A percentile compares a stretch with the other conserved stretches of the same genome.
phyloP scores from a whole-genome alignment of 2,888 invertebrate genomes.

The Lepeophtheirus nordmannii region DNA sequence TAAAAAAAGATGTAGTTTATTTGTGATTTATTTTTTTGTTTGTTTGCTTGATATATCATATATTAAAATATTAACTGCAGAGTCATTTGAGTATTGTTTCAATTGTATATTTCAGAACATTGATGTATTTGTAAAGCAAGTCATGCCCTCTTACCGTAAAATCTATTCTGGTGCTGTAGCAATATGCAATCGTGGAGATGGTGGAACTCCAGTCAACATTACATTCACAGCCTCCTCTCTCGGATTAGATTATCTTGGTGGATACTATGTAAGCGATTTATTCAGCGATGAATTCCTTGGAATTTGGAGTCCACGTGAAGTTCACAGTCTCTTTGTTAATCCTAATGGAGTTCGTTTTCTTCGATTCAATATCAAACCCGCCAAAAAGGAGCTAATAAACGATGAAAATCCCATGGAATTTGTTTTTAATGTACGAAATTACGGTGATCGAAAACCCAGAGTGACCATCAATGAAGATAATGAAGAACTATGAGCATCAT shows the following conservation, averaged over 20 bases:
- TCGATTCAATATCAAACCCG: background rate
- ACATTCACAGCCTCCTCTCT: slow-evolving; percentile 69
- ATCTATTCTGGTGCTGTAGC: slow-evolving; percentile 71
- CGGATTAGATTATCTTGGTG: slow-evolving; percentile 59
- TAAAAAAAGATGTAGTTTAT: no score
- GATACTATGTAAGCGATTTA: slow-evolving; percentile 40
- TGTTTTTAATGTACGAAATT: background rate
- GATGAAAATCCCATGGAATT: background rate
- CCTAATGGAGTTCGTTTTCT: background rate
- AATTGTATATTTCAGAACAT: background rate
- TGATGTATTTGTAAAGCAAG: background rate
- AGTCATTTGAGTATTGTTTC: no score
- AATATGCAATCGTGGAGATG: slow-evolving; percentile 69
- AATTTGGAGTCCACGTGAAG: background rate
- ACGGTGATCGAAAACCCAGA: background rate
- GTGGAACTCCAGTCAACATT: slow-evolving; percentile 75
- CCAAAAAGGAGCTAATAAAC: background rate
- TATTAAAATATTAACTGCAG: no score
- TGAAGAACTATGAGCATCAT: no score
- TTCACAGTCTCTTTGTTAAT: background rate
- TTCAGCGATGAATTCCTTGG: slow-evolving; percentile 6
- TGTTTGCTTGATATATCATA: no score
- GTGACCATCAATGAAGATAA: background rate
- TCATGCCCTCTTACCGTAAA: slow-evolving; percentile 32
- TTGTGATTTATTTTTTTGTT: no score